phyloP scores from a whole-genome alignment of 1,140 invertebrate species.

The Ridgeia piscesae region DNA sequence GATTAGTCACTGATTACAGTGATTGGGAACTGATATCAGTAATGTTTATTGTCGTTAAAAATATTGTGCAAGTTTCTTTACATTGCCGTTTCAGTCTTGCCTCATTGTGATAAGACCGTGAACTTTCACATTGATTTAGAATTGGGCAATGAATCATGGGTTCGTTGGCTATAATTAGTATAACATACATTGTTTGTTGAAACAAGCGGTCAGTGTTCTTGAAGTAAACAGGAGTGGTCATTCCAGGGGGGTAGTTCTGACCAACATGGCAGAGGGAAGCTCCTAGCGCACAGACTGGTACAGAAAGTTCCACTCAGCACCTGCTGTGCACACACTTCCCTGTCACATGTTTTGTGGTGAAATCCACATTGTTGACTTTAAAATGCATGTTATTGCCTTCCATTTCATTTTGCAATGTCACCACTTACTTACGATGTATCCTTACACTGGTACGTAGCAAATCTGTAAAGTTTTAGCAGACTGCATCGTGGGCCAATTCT shows the following conservation, averaged over 20 bases:
- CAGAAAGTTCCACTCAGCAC: background rate
- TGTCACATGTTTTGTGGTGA: too few species aligned
- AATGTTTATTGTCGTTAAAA: background rate
- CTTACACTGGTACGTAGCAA: too few species aligned
- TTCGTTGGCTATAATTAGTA: background rate
- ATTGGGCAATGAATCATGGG: background rate
- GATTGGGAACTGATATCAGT: background rate
- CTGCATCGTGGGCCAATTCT: too few species aligned
- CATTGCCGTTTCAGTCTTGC: background rate
- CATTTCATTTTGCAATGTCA: too few species aligned
- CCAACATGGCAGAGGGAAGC: background rate
- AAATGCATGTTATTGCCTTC: too few species aligned
- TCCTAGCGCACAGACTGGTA: background rate
- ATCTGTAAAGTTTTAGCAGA: too few species aligned
- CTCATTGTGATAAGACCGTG: background rate
- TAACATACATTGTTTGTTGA: background rate
- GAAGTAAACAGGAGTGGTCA: background rate
- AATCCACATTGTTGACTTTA: too few species aligned
- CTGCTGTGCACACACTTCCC: too few species aligned
- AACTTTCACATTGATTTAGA: background rate
- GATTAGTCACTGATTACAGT: background rate
- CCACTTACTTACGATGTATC: too few species aligned
- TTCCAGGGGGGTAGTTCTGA: background rate
- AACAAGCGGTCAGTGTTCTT: background rate
- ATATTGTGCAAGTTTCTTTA: background rate